Conservation (phyloP, 2,888 invertebrate species). For the Capitulum mitella region DNA sequence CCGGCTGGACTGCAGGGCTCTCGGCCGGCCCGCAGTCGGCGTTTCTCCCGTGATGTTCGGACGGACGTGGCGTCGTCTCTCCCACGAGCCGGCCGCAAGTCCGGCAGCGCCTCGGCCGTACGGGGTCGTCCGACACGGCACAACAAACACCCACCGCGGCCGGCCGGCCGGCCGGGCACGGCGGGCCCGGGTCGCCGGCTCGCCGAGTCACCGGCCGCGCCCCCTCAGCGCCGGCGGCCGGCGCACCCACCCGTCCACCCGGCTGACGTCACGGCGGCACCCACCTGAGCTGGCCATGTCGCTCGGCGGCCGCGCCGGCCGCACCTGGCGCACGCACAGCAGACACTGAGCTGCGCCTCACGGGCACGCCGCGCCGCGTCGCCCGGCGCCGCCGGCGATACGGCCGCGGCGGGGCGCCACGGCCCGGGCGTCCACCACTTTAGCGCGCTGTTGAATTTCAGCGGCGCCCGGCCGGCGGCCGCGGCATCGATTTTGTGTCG, state of each 20-base stretch:
- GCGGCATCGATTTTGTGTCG: not conserved
- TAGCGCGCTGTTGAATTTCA: not conserved
- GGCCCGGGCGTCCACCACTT: not conserved
- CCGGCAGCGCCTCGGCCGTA: not conserved
- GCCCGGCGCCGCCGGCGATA: no score
- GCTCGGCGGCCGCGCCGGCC: not conserved
- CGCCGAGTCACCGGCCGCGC: no score
- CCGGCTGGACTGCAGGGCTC: no score
- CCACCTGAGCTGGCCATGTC: not conserved
- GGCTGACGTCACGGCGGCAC: no score
- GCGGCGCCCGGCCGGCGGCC: not conserved
- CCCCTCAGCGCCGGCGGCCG: not conserved
- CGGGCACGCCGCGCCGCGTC: no score
- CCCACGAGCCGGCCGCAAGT: not conserved
- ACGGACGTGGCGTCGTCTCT: not conserved
- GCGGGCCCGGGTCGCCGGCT: not conserved
- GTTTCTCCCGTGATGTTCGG: no score
- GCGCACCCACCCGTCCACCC: no score
- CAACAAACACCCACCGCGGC: not conserved
- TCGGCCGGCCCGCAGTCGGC: no score
- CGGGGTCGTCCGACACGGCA: not conserved
- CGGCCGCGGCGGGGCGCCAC: not conserved
- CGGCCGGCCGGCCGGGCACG: not conserved
- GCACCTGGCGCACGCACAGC: not conserved
- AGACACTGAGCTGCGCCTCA: not conserved